Percentiles rank a stretch among this genome's conserved stretches.
These are phyloP conservation scores for Acholoe squamosa DNA, from an alignment of 2,888 invertebrate genomes.

Conservation along the genomic window DNA sequence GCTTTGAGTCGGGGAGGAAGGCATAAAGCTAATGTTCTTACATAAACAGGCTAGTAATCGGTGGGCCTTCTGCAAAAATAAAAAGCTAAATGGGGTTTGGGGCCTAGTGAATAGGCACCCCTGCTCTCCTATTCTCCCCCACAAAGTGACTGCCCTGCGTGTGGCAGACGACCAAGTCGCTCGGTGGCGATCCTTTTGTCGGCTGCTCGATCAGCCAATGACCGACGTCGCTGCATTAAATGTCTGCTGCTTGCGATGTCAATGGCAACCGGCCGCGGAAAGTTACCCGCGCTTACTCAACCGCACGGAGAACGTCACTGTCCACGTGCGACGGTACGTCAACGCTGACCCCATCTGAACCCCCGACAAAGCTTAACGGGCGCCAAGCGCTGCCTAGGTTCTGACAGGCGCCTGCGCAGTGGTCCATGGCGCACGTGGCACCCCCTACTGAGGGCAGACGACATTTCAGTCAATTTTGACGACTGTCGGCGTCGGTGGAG, in stretches of 20 bases:
- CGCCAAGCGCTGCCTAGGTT: not conserved
- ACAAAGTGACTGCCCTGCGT: not conserved
- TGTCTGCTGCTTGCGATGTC: constrained; percentile 10
- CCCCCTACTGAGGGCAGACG: constrained; percentile 30
- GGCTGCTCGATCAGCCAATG: not conserved
- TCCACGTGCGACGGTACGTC: constrained; percentile 19
- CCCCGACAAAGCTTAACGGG: constrained; percentile 1
- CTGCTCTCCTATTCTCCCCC: not conserved
- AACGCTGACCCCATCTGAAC: constrained; percentile 1
- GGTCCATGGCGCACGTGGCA: constrained; percentile 11
- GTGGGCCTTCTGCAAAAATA: not conserved
- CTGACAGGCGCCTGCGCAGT: constrained; percentile 41
- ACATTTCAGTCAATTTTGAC: constrained; percentile 41
- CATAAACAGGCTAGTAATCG: constrained; percentile 17
- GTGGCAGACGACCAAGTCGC: constrained; percentile 23
- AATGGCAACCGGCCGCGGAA: constrained; percentile 33
- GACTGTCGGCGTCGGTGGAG: not conserved
- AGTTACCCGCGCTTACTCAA: constrained; percentile 36
- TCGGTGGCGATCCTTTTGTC: constrained; percentile 22
- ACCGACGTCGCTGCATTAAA: too few species aligned
- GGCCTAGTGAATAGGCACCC: not conserved
- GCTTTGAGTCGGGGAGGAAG: not conserved
- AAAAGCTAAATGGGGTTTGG: constrained; percentile 1
- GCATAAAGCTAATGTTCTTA: constrained; percentile 41
- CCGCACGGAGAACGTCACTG: constrained; percentile 22